phyloP scores from a whole-genome alignment of 2,113 vertebrate genomes.

The Calidris pygmaea region DNA sequence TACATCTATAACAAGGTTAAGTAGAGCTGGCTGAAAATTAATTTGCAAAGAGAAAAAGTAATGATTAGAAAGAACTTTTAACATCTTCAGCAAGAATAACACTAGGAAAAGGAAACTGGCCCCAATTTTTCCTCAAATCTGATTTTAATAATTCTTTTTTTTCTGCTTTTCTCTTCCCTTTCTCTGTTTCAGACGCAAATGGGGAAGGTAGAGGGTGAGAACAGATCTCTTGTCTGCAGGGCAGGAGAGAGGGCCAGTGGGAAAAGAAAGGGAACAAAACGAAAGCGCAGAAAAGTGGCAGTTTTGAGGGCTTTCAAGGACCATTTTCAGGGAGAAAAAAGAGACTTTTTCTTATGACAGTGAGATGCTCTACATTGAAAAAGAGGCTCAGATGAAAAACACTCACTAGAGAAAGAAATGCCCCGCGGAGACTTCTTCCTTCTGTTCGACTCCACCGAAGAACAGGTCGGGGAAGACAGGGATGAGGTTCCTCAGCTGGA shows the following conservation, averaged over 20 bases:
- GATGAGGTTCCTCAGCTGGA: not conserved
- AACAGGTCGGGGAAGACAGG: rapidly evolving
- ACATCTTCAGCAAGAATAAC: not conserved
- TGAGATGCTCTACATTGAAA: not conserved
- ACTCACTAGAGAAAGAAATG: not conserved
- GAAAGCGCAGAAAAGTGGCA: not conserved
- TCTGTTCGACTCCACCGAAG: rapidly evolving
- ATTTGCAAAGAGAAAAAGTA: not conserved
- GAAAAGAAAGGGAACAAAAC: not conserved
- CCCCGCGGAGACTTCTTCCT: not conserved
- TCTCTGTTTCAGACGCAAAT: not conserved
- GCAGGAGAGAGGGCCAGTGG: not conserved
- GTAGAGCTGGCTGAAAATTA: not conserved
- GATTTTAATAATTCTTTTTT: not conserved
- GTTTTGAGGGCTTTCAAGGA: not conserved
- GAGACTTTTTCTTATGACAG: not conserved
- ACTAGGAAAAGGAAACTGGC: not conserved
- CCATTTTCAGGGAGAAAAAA: not conserved
- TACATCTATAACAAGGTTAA: not conserved
- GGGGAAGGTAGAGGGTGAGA: not conserved
- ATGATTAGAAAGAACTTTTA: rapidly evolving
- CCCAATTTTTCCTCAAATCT: not conserved
- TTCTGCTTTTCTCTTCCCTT: not conserved
- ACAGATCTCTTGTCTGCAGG: not conserved
- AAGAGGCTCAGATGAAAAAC: not conserved